Conservation (phyloP, 2,888 invertebrate genomes). For the Deroplatys truncata region DNA sequence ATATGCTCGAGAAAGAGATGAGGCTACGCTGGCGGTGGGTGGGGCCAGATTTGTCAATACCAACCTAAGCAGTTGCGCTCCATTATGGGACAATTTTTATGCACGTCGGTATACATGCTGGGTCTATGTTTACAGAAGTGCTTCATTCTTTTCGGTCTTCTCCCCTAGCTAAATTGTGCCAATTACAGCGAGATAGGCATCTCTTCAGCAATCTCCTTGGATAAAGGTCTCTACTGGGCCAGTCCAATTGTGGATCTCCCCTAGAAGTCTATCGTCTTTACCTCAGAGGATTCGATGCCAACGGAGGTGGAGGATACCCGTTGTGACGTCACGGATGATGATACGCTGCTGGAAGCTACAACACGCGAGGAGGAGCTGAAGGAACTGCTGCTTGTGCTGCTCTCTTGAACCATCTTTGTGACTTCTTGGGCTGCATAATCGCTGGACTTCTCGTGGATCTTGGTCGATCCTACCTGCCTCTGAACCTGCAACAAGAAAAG, state of each 20-base stretch:
- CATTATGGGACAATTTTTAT: no score
- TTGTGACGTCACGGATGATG: conserved; percentile 16
- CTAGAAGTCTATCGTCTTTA: conserved; percentile 27
- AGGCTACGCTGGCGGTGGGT: no score
- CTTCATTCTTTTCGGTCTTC: neutral
- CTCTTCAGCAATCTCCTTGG: neutral
- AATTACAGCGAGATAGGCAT: neutral
- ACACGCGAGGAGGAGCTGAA: conserved; percentile 21
- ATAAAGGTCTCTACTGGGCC: neutral
- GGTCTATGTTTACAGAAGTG: no score
- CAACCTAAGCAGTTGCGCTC: no score
- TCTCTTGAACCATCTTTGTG: conserved; percentile 42
- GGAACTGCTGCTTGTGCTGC: conserved; percentile 35
- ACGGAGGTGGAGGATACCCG: conserved; percentile 17
- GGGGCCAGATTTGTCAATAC: no score
- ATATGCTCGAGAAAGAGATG: no score
- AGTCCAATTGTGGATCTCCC: neutral
- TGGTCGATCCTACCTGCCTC: conserved; percentile 42
- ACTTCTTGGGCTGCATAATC: conserved; percentile 42
- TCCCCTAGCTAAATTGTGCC: neutral
- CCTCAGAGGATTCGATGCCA: conserved; percentile 17
- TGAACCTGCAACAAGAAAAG: conserved; percentile 38
- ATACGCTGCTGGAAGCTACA: conserved; percentile 17
- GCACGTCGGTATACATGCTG: no score
- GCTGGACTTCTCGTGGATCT: conserved; percentile 42